Evolutionary conservation across 2,113 vertebrate species (phyloP).

Genomic region (Arenaria interpres): DNA sequence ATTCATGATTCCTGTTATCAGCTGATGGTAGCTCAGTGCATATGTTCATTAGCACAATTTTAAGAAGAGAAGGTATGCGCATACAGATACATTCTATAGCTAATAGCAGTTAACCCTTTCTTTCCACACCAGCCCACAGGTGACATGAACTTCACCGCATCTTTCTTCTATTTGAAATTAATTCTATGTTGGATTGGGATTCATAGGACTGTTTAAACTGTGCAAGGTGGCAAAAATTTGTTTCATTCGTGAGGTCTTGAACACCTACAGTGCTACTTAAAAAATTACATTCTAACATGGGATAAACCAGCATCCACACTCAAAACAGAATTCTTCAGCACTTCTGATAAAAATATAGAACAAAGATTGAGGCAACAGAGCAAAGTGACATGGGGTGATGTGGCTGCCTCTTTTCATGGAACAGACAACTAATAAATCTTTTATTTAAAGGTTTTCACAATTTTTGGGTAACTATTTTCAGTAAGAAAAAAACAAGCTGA

Average conservation of each 20-base stretch:
- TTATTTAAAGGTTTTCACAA: background rate
- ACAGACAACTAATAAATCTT: background rate
- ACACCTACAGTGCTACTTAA: fast-evolving
- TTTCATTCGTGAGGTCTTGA: background rate
- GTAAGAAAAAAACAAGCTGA: background rate
- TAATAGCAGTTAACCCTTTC: background rate
- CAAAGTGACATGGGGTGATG: background rate
- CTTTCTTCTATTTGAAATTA: background rate
- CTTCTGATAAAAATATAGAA: background rate
- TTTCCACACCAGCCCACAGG: background rate
- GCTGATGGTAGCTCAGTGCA: background rate
- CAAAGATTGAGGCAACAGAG: background rate
- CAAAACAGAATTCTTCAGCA: background rate
- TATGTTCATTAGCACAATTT: background rate
- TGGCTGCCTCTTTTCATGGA: background rate
- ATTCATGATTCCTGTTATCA: background rate
- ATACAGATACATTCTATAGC: background rate
- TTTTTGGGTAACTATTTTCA: background rate
- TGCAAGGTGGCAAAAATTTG: background rate
- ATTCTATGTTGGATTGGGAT: background rate
- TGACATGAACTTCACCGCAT: background rate
- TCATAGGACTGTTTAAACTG: background rate
- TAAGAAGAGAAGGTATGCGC: background rate
- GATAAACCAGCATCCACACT: background rate
- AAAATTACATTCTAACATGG: background rate